Percentiles rank a stretch among this genome's conserved stretches.
Conservation (phyloP, 2,797 vertebrate genomes). For the Intellagama lesueurii region DNA sequence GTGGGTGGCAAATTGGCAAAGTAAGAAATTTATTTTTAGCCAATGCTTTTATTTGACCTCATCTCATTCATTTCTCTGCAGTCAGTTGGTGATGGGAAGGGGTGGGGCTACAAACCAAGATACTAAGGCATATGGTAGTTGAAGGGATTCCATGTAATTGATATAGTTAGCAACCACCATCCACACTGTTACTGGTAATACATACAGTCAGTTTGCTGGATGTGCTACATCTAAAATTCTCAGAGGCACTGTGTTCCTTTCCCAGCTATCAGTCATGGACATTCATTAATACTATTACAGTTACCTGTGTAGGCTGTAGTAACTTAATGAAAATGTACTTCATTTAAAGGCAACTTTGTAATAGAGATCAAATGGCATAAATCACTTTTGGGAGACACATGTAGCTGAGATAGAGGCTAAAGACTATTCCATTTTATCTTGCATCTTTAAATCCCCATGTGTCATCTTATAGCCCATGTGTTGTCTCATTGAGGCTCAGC, state of each 20-base stretch:
- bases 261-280: not conserved
- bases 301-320: conserved; percentile 4
- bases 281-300: conserved; percentile 36
- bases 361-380: conserved; percentile 2
- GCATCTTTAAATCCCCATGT: conserved; percentile 6
- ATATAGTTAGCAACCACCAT: conserved; percentile 10
- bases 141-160: not conserved
- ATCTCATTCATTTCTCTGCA: not conserved
- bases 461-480: conserved; percentile 5
- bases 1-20: not conserved
- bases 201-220: conserved; percentile 42
- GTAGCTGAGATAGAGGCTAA: not conserved
- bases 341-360: conserved; percentile 12
- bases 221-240: conserved; percentile 14
- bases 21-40: not conserved
- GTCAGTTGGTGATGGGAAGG: too few species aligned
- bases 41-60: not conserved
- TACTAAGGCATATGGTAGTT: not conserved
- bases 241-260: conserved; percentile 8
- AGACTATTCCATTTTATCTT: conserved; percentile 19
- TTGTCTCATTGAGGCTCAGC: conserved; percentile 43
- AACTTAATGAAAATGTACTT: conserved; percentile 42
- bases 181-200: conserved; percentile 24
- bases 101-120: not conserved
- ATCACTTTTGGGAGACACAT: not conserved